A percentile compares a stretch with the other conserved stretches of the same genome.
Conservation (phyloP, 2,797 vertebrate species). For the Mus minutoides region DNA sequence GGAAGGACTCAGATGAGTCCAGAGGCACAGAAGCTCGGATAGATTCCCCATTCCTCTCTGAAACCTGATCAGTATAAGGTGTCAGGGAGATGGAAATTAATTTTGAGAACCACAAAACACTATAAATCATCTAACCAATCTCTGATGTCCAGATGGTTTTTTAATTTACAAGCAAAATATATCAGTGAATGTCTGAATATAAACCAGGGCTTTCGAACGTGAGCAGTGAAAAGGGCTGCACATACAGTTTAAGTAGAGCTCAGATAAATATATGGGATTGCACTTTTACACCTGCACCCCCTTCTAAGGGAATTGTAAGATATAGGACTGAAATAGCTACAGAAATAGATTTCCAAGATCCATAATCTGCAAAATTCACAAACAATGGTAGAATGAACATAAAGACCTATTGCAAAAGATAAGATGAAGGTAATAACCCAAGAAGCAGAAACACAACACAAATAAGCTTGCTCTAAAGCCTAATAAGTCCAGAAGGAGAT, state of each 20-base stretch:
- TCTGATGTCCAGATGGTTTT: conserved; percentile 81
- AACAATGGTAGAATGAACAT: not conserved
- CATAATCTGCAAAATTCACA: not conserved
- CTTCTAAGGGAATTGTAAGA: conserved; percentile 13
- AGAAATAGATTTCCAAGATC: not conserved
- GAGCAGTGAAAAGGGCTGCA: not conserved
- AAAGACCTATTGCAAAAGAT: not conserved
- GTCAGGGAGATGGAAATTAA: conserved; percentile 79
- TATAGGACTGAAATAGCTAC: not conserved
- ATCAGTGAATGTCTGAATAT: conserved; percentile 77
- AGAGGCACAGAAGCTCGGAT: conserved; percentile 46
- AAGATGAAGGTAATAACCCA: not conserved
- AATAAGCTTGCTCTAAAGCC: not conserved
- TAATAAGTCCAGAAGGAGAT: not conserved
- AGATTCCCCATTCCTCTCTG: conserved; percentile 34
- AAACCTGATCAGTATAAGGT: conserved; percentile 67
- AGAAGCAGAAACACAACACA: not conserved
- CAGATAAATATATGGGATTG: not conserved
- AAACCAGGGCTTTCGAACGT: conserved; percentile 71
- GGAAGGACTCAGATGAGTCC: not conserved
- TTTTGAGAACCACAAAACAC: conserved; percentile 72
- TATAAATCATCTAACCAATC: conserved; percentile 76
- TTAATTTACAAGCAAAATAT: conserved; percentile 84
- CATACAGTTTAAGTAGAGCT: conserved; percentile 14
- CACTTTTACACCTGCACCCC: not conserved